Evolutionary conservation across 2,797 vertebrate genomes (phyloP).

Genomic region (Triplophysa yarkandensis): DNA sequence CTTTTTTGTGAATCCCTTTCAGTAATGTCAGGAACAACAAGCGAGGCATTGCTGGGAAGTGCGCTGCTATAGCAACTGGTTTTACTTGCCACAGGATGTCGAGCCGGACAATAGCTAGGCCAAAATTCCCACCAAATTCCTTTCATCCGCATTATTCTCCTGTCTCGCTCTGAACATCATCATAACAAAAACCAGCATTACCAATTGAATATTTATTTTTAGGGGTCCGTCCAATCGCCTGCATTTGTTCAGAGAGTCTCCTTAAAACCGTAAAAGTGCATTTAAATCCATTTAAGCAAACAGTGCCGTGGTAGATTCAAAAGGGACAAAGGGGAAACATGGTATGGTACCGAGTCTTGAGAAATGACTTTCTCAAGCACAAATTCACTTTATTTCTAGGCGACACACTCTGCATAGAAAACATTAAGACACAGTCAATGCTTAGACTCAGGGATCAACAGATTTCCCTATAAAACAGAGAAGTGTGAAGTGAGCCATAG

Average conservation of each 20-base stretch:
- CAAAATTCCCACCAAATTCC: constrained; percentile 51
- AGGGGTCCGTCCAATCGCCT: neutral
- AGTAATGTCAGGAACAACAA: constrained; percentile 34
- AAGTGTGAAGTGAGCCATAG: neutral
- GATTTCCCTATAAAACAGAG: constrained; percentile 8
- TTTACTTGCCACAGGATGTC: constrained; percentile 42
- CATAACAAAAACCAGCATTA: constrained; percentile 41
- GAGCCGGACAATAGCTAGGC: constrained; percentile 43
- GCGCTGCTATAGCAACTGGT: constrained; percentile 45
- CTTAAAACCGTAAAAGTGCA: neutral
- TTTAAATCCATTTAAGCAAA: neutral
- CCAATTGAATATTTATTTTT: constrained; percentile 22
- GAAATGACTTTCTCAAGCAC: constrained; percentile 9
- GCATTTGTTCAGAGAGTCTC: constrained; percentile 1
- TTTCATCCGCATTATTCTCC: constrained; percentile 18
- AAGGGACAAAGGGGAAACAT: too few species aligned
- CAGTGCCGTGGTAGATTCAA: neutral
- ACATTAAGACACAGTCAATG: neutral
- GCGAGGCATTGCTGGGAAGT: constrained; percentile 25
- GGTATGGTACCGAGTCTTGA: neutral
- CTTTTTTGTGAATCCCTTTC: constrained; percentile 12
- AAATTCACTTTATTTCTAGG: neutral
- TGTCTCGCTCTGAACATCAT: constrained; percentile 15
- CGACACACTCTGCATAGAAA: too few species aligned
- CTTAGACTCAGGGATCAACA: constrained; percentile 7